phyloP scores from a whole-genome alignment of 2,888 invertebrate genomes.

The Pristionchus mayeri region DNA sequence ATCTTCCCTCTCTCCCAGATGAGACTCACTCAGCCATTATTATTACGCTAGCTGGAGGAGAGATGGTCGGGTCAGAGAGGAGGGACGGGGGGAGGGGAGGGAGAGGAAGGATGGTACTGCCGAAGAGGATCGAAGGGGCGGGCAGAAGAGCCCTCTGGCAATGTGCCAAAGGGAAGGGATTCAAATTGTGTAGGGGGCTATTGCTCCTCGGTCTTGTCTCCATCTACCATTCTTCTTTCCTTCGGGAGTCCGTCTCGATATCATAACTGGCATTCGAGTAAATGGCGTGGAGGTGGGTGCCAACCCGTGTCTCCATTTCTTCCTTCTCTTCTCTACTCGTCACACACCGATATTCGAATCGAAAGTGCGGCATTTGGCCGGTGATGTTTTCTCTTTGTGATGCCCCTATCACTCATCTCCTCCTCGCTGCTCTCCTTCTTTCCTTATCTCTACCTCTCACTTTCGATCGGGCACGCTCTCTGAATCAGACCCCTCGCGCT shows the following conservation, averaged over 20 bases:
- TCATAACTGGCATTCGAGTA: background rate
- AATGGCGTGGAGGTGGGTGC: constrained; percentile 1
- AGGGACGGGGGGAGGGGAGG: background rate
- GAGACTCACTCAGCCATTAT: constrained; percentile 40
- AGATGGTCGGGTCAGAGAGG: constrained; percentile 44
- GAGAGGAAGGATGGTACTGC: constrained; percentile 23
- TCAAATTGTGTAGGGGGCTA: background rate
- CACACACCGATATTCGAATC: constrained; percentile 37
- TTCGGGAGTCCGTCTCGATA: background rate
- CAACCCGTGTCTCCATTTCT: constrained; percentile 27
- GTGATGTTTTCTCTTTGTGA: constrained; percentile 21
- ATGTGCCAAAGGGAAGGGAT: constrained; percentile 29
- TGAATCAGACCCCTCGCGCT: constrained; percentile 2
- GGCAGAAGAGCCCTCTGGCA: constrained; percentile 33
- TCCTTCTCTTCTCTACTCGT: background rate
- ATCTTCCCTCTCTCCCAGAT: constrained; percentile 25
- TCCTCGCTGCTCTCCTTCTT: background rate
- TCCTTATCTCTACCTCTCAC: background rate
- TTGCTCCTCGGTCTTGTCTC: no score
- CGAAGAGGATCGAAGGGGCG: constrained; percentile 35
- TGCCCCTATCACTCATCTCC: constrained; percentile 11
- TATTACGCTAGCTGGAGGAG: constrained; percentile 46
- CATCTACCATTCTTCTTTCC: background rate
- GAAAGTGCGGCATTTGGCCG: constrained; percentile 34
- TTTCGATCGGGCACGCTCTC: constrained; percentile 16